Evolutionary conservation across 2,888 invertebrate genomes (phyloP), one percentile per base, ranked within the genome.

Genomic region (Diarsia dahlii): DNA sequence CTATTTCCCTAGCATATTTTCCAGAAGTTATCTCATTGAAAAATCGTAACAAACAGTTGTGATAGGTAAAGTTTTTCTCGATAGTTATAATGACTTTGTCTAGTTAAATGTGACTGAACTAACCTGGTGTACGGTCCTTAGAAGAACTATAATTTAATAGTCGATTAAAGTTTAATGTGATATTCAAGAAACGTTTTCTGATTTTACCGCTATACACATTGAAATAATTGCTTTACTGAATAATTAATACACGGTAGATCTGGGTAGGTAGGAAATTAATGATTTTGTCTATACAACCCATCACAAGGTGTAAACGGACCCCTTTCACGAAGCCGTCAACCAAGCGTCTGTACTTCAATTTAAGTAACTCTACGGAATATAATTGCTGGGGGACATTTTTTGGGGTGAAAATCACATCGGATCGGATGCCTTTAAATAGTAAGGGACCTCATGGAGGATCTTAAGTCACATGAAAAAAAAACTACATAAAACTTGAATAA

Each of bases 191-290:
- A 62, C 20, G 54, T 69, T 78, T 65, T 60, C 50, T n/a, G 46
- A 72, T 66, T 76, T 71, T 58, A 76, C 58, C 52, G 23, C 45
- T 56, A 69, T 56, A 62, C 18, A 28, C n/a, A 45, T 20, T 20
- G 34, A 66, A 39, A 39, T 75, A 72, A 81, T 75, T 74, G 28
- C 34, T 71, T 78, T 63, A 68, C 46, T 79, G 62, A 81, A 84
- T 78, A 70, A 78, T 76, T 74, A 46, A 72, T 48, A 56, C 12
- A 65, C 18, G 20, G 20, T 15, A 67, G 48, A 71, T 28, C 3
- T 58, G 12, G 8, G n/a, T 45, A 58, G 28, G 20, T 18, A 13
- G 18, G 8, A 62, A 34, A 46, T 39, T 23, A 39, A 52, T 71
- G 34, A 34, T n/a, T 46, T 18, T 45, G 39, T 13, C 5, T 34